Conservation (phyloP, 2,888 invertebrate genomes). For the Dicranocentrus wangi region DNA sequence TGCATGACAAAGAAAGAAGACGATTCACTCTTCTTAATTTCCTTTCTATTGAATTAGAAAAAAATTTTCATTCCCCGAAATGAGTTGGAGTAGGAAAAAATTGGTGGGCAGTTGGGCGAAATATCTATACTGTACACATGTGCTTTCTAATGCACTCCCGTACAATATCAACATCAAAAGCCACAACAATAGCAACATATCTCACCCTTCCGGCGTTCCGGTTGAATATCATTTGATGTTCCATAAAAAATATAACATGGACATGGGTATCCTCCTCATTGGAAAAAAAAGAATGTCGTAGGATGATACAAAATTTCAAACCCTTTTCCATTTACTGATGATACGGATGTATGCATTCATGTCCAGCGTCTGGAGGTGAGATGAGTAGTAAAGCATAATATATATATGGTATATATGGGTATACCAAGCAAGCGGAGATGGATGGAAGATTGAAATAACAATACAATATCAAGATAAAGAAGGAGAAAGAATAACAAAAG, state of each 20-base stretch:
- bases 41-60: slow-evolving; percentile 66
- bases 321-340: slow-evolving; percentile 2
- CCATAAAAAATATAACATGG: slow-evolving; percentile 30
- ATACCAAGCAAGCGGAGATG: no score
- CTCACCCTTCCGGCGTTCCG: slow-evolving; percentile 66
- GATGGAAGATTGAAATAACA: slow-evolving; percentile 56
- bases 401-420: no score
- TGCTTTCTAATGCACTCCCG: neutral
- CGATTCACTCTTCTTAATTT: slow-evolving; percentile 69
- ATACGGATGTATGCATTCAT: slow-evolving; percentile 57
- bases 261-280: slow-evolving; percentile 28
- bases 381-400: slow-evolving; percentile 23
- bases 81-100: slow-evolving; percentile 29
- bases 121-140: neutral
- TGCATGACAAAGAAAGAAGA: slow-evolving; percentile 56
- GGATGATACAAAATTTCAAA: neutral
- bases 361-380: slow-evolving; percentile 30
- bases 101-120: neutral
- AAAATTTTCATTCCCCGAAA: slow-evolving; percentile 51
- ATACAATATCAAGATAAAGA: slow-evolving; percentile 56
- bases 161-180: slow-evolving; percentile 36
- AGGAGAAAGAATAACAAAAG: slow-evolving; percentile 38
- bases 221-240: slow-evolving; percentile 53
- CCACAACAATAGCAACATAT: slow-evolving; percentile 60
- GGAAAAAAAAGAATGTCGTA: slow-evolving; percentile 27